Percentiles rank a stretch among this genome's conserved stretches.
These are phyloP conservation scores for Drosophila biarmipes DNA, from an alignment of 1,140 invertebrate genomes.

Conservation along the genomic window DNA sequence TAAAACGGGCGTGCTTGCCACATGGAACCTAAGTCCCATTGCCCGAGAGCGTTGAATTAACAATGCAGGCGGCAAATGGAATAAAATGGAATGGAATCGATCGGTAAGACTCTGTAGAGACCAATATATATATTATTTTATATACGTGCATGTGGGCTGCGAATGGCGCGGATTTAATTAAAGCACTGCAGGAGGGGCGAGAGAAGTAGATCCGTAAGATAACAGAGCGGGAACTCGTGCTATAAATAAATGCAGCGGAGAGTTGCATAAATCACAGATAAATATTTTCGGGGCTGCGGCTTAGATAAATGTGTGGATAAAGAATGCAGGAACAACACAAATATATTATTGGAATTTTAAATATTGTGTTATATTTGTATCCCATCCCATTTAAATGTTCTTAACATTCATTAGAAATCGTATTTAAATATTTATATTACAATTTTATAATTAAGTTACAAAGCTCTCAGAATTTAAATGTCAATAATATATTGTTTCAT, in stretches of 20 bases:
- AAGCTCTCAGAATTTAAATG: no score
- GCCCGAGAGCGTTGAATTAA: conserved; percentile 47
- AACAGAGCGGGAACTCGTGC: conserved; percentile 27
- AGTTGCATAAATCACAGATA: conserved; percentile 36
- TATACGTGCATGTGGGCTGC: conserved; percentile 55
- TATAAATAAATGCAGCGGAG: conserved; percentile 42
- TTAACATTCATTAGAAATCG: not conserved
- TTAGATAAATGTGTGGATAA: conserved; percentile 13
- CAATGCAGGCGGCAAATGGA: conserved; percentile 53
- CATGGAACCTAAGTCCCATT: conserved; percentile 55
- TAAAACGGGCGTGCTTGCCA: conserved; percentile 59
- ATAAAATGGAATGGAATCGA: conserved; percentile 34
- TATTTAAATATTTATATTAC: not conserved
- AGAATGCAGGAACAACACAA: not conserved
- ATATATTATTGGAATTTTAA: not conserved
- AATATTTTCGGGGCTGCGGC: conserved; percentile 24
- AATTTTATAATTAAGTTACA: not conserved
- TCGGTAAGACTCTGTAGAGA: not conserved
- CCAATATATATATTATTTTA: not conserved
- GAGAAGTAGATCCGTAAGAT: conserved; percentile 59
- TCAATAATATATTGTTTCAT: no score
- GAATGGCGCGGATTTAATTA: conserved; percentile 67
- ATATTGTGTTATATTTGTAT: not conserved
- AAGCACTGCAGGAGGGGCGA: conserved; percentile 39
- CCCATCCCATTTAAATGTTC: no score